Conservation (phyloP, 2,797 vertebrate species). For the Crax fasciolata region DNA sequence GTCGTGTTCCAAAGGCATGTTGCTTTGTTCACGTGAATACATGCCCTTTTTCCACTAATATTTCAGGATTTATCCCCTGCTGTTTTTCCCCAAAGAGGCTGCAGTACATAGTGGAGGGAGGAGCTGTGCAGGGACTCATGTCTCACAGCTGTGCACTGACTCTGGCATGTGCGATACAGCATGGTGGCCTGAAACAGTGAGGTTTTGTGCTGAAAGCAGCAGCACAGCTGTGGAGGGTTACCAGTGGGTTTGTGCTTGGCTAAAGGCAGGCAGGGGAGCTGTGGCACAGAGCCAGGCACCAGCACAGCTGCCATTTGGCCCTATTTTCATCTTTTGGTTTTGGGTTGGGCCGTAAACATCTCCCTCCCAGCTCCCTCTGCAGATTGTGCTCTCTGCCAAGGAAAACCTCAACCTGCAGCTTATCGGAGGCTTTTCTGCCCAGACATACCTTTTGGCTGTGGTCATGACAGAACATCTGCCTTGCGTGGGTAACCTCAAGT, state of each 20-base stretch:
- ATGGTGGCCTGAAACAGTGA: fast-evolving
- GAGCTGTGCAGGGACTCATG: background rate
- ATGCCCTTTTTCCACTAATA: background rate
- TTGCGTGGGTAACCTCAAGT: background rate
- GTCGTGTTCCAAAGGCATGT: background rate
- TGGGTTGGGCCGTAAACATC: background rate
- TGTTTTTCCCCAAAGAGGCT: background rate
- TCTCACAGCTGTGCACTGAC: background rate
- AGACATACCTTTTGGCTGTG: background rate
- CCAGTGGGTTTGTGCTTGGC: background rate
- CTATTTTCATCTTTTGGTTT: background rate
- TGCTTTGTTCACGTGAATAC: background rate
- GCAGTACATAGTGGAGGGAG: background rate
- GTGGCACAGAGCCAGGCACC: background rate
- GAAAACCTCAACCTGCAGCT: background rate
- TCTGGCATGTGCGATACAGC: background rate
- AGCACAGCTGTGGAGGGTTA: background rate
- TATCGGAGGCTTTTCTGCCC: background rate
- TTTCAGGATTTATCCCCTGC: background rate
- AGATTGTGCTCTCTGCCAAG: background rate
- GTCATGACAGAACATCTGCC: background rate
- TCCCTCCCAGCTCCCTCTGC: background rate
- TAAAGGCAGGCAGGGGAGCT: background rate
- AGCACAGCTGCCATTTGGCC: background rate
- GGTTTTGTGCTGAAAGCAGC: background rate